Percentiles rank a stretch among this genome's conserved stretches.
Evolutionary conservation across 2,797 vertebrate genomes (phyloP).

Genomic region (Oreortyx pictus): DNA sequence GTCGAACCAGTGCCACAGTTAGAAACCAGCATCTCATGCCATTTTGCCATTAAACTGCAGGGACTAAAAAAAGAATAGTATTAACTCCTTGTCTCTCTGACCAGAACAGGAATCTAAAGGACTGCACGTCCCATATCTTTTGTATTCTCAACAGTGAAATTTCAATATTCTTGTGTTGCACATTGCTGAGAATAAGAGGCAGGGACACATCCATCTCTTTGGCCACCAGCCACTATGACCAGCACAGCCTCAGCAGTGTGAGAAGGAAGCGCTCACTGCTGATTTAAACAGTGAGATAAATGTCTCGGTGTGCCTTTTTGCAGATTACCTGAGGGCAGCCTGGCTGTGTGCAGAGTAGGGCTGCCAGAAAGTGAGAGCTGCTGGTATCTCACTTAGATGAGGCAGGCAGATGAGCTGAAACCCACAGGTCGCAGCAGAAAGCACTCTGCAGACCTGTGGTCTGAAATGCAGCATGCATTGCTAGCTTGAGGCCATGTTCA

Average conservation of each 20-base stretch:
- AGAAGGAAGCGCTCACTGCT: fast-evolving
- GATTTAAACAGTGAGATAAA: background rate
- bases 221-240: background rate
- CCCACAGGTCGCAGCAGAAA: background rate
- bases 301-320: background rate
- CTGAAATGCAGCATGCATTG: background rate
- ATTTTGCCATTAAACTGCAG: background rate
- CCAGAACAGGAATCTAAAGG: background rate
- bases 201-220: background rate
- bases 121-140: background rate
- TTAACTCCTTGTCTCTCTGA: background rate
- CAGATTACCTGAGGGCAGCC: background rate
- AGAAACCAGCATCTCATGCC: background rate
- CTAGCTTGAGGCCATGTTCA: background rate
- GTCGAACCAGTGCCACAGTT: background rate
- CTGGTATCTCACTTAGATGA: background rate
- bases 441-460: background rate
- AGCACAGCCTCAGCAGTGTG: background rate
- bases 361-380: background rate
- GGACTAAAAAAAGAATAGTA: background rate
- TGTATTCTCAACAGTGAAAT: background rate
- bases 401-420: fast-evolving
- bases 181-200: background rate
- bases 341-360: background rate
- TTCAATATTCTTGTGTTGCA: background rate